phyloP scores from a whole-genome alignment of 2,888 invertebrate species.

The Parthenolecanium corni region DNA sequence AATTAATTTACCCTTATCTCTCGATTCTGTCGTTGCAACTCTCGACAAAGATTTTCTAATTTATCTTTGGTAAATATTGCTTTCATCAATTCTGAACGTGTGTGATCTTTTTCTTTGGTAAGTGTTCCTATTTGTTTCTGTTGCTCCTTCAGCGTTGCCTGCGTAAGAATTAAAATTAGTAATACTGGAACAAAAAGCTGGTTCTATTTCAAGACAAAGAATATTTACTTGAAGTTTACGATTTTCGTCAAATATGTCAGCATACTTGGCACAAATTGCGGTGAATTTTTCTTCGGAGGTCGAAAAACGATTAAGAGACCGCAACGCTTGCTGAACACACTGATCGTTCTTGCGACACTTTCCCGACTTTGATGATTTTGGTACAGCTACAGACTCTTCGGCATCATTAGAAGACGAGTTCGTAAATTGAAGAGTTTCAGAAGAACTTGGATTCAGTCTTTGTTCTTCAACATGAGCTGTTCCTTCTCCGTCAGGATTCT shows the following conservation, averaged over 20 bases:
- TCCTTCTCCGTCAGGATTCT: too few species aligned
- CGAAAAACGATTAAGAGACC: constrained; percentile 45
- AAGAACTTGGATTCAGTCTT: too few species aligned
- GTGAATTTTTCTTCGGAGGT: constrained; percentile 57
- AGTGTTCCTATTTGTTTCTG: constrained; percentile 38
- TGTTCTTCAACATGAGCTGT: too few species aligned
- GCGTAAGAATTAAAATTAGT: neutral
- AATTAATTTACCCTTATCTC: constrained; percentile 60
- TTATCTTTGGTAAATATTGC: constrained; percentile 51
- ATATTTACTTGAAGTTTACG: constrained; percentile 47
- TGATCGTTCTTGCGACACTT: constrained; percentile 46
- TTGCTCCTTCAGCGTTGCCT: constrained; percentile 32
- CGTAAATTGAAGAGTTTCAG: neutral
- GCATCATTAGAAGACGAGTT: neutral
- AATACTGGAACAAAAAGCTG: neutral
- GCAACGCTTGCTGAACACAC: constrained; percentile 55
- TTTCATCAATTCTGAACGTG: constrained; percentile 72
- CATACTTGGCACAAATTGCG: constrained; percentile 60
- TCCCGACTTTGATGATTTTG: constrained; percentile 33
- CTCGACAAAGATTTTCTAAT: constrained; percentile 79
- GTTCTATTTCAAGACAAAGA: constrained; percentile 39
- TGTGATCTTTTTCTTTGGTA: constrained; percentile 65
- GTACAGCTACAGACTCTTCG: neutral
- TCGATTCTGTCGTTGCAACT: constrained; percentile 85
- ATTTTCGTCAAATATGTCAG: constrained; percentile 62